Base-by-base conservation (phyloP, 2,888 invertebrate genomes). In the Itoplectis maculator region DNA sequence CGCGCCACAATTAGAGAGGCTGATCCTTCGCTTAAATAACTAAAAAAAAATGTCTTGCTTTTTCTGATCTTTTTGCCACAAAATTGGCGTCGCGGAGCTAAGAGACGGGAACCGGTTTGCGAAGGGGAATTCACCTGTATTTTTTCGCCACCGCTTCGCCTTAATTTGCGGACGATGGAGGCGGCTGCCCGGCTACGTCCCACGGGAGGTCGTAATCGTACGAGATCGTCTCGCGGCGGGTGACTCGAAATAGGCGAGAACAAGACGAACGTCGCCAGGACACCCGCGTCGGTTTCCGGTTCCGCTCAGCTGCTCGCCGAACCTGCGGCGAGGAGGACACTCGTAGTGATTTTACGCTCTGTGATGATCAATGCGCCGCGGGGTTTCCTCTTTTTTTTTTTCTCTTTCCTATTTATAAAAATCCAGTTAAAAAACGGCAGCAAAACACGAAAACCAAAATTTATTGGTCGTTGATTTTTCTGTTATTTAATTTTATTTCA, bases 211-310 rank as follows among this genome's bases (percentile, higher is more conserved):
- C 42, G 35, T 8, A 37, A 68, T 70, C 11, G 56, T 20, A 13
- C 37, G 78, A 11, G 49, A 74, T 49, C 40, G 68, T 54, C 74
- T 61, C n/a, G n/a, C n/a, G n/a, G 74, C 74, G 74, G 74, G 79
- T 63, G 63, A 79, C 68, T 74, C 51, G 35, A 74, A 73, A 74
- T 63, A 61, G 59, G 61, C 74, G 79, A 69, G 74, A 79, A 79
- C 69, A 74, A 79, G 74, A 74, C 61, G 35, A 61, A 79, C 69
- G 74, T 61, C 45, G 42, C 51, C 37, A 65, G 61, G 18, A 74
- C 63, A 63, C 79, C 74, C 69, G 69, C 20, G 63, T 74, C 15
- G 69, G 61, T 73, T 79, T 79, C 79, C 79, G 69, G 79, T 74
- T 54, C 63, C 59, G 47, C 79, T 40, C 59, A n/a, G 7, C 61